phyloP scores from a whole-genome alignment of 2,888 invertebrate species.

The Pollenia angustigena region DNA sequence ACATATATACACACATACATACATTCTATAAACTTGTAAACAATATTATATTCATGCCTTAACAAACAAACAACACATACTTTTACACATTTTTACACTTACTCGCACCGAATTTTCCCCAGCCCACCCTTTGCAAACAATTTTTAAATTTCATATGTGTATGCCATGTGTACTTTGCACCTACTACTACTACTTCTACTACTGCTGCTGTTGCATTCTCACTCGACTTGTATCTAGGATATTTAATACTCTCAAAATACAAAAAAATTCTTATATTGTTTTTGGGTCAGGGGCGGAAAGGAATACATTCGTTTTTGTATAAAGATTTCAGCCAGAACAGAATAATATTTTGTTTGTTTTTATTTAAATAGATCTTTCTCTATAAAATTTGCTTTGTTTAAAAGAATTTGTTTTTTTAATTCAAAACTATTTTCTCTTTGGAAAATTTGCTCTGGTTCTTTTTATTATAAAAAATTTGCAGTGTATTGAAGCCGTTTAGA shows the following conservation, averaged over 20 bases:
- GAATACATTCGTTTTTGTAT: background rate
- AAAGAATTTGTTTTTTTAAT: too few relatives aligned
- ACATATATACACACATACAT: background rate
- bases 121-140: constrained; percentile 3
- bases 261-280: constrained; percentile 21
- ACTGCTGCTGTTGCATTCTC: background rate
- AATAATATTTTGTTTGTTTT: background rate
- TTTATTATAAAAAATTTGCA: too few relatives aligned
- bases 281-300: constrained; percentile 8
- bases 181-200: background rate
- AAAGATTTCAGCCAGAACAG: background rate
- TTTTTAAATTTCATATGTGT: constrained; percentile 53
- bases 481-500: too few relatives aligned
- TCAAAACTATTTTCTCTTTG: background rate
- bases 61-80: constrained; percentile 21
- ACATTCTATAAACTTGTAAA: constrained; percentile 45
- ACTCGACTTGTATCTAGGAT: constrained; percentile 30
- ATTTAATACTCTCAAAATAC: constrained; percentile 43
- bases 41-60: constrained; percentile 27
- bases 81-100: constrained; percentile 20
- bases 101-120: background rate
- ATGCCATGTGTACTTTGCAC: background rate
- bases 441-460: background rate
- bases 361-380: background rate
- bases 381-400: background rate